A percentile compares a stretch with the other conserved stretches of the same genome.
phyloP scores from a whole-genome alignment of 2,113 vertebrate species.

The Struthidea cinerea region DNA sequence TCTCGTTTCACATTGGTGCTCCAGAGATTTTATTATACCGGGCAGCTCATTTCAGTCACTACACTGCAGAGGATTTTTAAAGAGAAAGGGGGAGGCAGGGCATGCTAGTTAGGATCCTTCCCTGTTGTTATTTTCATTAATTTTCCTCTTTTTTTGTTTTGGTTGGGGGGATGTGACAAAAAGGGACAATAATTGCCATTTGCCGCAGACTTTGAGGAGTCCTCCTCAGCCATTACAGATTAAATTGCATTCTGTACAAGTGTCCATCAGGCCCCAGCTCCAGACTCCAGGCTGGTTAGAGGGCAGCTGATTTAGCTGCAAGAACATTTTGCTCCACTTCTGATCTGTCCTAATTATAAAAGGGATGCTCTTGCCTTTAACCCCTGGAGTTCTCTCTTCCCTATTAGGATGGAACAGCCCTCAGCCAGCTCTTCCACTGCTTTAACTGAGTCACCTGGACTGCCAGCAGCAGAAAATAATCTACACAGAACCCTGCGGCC shows the following conservation, averaged over 20 bases:
- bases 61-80: not conserved
- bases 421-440: not conserved
- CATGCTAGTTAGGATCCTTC: slow-evolving; percentile 14
- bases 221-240: slow-evolving; percentile 60
- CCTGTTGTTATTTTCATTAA: slow-evolving; percentile 59
- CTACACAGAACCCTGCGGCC: not conserved
- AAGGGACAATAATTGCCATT: slow-evolving; percentile 68
- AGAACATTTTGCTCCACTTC: slow-evolving; percentile 49
- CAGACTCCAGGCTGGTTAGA: slow-evolving; percentile 57
- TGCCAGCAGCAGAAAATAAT: not conserved
- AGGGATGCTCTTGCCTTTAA: slow-evolving; percentile 50
- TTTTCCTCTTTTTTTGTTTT: slow-evolving; percentile 42
- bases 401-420: not conserved
- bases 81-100: not conserved
- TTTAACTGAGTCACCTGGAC: slow-evolving; percentile 13
- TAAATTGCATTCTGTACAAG: slow-evolving; percentile 55
- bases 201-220: slow-evolving; percentile 56
- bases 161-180: slow-evolving; percentile 51
- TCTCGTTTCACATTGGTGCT: slow-evolving; percentile 28
- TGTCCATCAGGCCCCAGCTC: slow-evolving; percentile 54
- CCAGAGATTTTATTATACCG: slow-evolving; percentile 54
- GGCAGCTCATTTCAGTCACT: slow-evolving; percentile 64
- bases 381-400: slow-evolving; percentile 20
- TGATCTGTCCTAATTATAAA: slow-evolving; percentile 48
- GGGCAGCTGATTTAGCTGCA: slow-evolving; percentile 58